Base-by-base conservation (phyloP, 2,113 vertebrate species). In the Callospermophilus lateralis region DNA sequence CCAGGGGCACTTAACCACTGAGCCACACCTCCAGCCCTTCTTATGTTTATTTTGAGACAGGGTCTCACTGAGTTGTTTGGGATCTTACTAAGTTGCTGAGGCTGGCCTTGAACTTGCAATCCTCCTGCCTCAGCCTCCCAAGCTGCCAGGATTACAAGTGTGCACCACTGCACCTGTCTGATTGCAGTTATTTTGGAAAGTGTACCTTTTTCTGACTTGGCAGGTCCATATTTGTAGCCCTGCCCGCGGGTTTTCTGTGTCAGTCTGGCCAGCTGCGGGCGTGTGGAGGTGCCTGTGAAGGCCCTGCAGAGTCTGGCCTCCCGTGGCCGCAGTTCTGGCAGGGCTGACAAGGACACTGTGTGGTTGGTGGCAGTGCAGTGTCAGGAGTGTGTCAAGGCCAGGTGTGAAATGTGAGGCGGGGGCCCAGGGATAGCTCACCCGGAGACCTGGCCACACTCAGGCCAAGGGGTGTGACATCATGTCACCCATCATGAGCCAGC, bases 321-420 rank as follows among this genome's bases (percentile, higher is more conserved):
- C 2, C 6, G 0, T 11, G 78, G 84, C 39, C 39, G 70, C 39
- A n/a, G 67, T 30, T 76, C 78, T 67, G 22, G n/a, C 32, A 48
- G 30, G 34, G 13, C 63, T 0, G 12, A 34, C 6, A 3, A n/a
- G 53, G 15, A 8, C 55, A 3, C 19, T 1, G 2, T 8, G 10
- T 0, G 0, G 4, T 30, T 4, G 6, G 8, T 51, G 37, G 39
- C 20, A 13, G 1, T 16, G 22, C 22, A 2, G 2, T 24, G 4
- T 76, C 37, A 45, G 16, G 42, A 58, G 13, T 15, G 30, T 32
- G 42, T 53, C 42, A 37, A 9, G 58, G 65, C 17, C 32, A 15
- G 11, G 32, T 42, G 32, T 0, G 2, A 26, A 9, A 24, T 3
- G 8, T 4, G 51, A 79, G 68, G 37, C 1, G 17, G 15, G 58